A percentile compares a stretch with the other conserved stretches of the same genome.
Conservation (phyloP, 64 coral and sea anemone genomes). For the Stichodactyla helianthus region DNA sequence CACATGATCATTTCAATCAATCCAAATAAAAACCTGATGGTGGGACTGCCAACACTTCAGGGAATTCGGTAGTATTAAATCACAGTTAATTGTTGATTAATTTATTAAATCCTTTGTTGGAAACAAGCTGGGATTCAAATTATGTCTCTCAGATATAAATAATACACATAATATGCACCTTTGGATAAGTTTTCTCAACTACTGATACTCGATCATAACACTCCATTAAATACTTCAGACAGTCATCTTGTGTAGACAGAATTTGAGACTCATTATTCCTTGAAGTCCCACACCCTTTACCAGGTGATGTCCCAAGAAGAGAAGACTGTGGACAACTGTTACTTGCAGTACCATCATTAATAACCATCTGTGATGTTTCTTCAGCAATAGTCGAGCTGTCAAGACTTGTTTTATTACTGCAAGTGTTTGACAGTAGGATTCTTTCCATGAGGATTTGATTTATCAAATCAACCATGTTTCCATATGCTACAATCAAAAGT, state of each 20-base stretch:
- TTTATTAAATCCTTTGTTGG: too few relatives aligned
- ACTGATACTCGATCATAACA: constrained; percentile 34
- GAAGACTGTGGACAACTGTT: neutral
- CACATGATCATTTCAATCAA: too few relatives aligned
- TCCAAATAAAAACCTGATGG: too few relatives aligned
- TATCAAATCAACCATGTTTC: constrained; percentile 24
- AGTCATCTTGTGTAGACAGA: constrained; percentile 8
- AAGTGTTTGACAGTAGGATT: neutral
- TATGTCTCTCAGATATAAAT: too few relatives aligned
- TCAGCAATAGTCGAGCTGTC: constrained; percentile 46
- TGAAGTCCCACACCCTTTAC: neutral
- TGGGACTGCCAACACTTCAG: too few relatives aligned
- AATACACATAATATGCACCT: constrained; percentile 7
- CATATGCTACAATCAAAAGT: constrained; percentile 10
- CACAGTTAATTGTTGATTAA: too few relatives aligned
- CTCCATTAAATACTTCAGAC: constrained; percentile 39
- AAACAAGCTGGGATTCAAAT: too few relatives aligned
- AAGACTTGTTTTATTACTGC: neutral
- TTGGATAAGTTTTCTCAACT: constrained; percentile 44
- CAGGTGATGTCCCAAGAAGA: neutral
- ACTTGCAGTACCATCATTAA: constrained; percentile 28
- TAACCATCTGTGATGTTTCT: constrained; percentile 67
- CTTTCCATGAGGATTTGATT: constrained; percentile 48
- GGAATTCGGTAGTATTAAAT: too few relatives aligned
- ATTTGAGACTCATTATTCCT: neutral